A percentile compares a stretch with the other conserved stretches of the same genome.
Evolutionary conservation across 2,888 invertebrate genomes (phyloP).

Genomic region (Protonemura montana): DNA sequence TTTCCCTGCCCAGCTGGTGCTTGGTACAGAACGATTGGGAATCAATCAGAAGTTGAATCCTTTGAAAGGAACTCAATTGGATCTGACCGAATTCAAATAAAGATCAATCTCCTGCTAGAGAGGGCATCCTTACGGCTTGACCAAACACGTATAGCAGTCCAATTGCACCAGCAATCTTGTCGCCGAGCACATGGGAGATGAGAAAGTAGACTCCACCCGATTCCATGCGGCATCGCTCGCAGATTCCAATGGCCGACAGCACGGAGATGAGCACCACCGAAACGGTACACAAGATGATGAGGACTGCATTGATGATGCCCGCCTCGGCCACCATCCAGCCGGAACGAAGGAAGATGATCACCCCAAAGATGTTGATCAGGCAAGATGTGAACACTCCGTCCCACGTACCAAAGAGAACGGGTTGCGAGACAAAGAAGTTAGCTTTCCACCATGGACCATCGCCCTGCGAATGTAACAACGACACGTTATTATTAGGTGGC

Average conservation of each 20-base stretch:
- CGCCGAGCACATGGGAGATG: slow-evolving; percentile 91
- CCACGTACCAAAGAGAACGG: slow-evolving; percentile 96
- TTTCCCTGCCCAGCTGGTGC: too few species aligned
- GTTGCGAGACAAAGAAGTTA: slow-evolving; percentile 95
- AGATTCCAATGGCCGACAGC: slow-evolving; percentile 94
- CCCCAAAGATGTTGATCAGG: slow-evolving; percentile 96
- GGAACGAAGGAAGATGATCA: slow-evolving; percentile 93
- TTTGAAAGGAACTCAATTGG: too few species aligned
- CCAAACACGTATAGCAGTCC: slow-evolving; percentile 96
- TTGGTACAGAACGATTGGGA: too few species aligned
- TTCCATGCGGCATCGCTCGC: slow-evolving; percentile 92
- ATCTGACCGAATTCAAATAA: too few species aligned
- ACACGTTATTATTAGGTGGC: background rate
- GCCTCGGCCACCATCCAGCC: slow-evolving; percentile 98
- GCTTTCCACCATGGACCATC: slow-evolving; percentile 95
- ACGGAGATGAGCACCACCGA: slow-evolving; percentile 91
- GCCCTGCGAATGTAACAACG: slow-evolving; percentile 63
- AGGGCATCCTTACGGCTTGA: slow-evolving; percentile 68
- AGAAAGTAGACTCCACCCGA: slow-evolving; percentile 98
- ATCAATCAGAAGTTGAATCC: too few species aligned
- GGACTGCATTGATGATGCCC: slow-evolving; percentile 79
- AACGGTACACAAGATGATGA: slow-evolving; percentile 85
- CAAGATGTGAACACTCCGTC: slow-evolving; percentile 98
- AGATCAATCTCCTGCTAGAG: too few species aligned
- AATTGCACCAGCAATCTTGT: slow-evolving; percentile 90